Evolutionary conservation across 2,113 vertebrate species (phyloP).

Genomic region (Holacanthus passer): DNA sequence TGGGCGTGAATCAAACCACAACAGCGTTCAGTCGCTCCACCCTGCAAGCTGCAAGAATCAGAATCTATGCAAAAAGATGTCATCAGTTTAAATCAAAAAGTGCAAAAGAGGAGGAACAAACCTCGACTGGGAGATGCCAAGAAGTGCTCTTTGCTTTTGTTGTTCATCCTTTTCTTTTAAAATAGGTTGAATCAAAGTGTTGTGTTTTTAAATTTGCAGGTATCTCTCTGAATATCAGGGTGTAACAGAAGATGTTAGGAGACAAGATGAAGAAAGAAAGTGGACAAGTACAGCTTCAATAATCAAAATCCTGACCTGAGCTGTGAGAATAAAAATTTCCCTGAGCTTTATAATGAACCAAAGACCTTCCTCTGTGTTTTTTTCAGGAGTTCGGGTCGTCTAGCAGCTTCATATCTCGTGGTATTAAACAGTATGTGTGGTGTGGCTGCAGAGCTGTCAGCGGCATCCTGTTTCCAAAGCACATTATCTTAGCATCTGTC

Average conservation of each 20-base stretch:
- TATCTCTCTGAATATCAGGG: not conserved
- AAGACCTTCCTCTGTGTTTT: constrained; percentile 11
- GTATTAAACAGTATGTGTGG: constrained; percentile 37
- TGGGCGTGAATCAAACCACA: constrained; percentile 2
- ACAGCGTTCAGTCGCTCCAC: not conserved
- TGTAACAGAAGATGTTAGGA: not conserved
- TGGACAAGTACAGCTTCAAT: constrained; percentile 15
- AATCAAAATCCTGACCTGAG: not conserved
- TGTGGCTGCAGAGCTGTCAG: constrained; percentile 36
- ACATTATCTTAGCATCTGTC: constrained; percentile 76
- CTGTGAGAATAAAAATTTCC: constrained; percentile 3
- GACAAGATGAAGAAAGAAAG: not conserved
- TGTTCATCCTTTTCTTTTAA: too few relatives aligned
- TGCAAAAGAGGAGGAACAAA: not conserved
- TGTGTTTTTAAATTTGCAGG: not conserved
- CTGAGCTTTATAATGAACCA: not conserved
- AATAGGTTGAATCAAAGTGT: not conserved
- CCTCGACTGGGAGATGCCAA: not conserved
- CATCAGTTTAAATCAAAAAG: not conserved
- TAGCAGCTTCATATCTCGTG: constrained; percentile 38
- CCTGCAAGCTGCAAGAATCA: not conserved
- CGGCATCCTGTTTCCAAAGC: constrained; percentile 61
- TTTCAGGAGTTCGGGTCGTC: not conserved
- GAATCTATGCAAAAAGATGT: not conserved
- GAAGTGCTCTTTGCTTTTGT: too few relatives aligned